Base-by-base conservation (phyloP, 2,888 invertebrate genomes). In the Caenorhabditis angaria region DNA sequence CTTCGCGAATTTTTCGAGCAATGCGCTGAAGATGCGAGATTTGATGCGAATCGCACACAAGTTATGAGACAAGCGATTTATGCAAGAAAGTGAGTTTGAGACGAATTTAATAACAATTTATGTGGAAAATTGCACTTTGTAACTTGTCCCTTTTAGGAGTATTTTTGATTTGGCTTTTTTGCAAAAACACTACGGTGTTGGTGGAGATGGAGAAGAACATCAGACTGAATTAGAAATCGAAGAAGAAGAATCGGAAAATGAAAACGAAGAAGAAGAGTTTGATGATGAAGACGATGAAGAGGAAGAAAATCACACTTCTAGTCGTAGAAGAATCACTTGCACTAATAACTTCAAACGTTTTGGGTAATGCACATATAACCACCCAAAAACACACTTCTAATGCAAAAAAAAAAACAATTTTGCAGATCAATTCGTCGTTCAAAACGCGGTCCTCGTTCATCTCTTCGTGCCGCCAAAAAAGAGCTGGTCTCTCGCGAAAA, bases 1-100 rank as follows among this genome's bases (percentile, higher is more conserved):
- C 84, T 89, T n/a, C 88, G 88, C 87, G 89, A 85, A 65, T 89
- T 89, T 82, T 89, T 89, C 86, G 89, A 89, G 68, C 88, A 88
- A 61, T 83, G 89, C n/a, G 89, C 88, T 2, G 85, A 88, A 76
- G 89, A 89, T 63, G 88, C 89, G 0, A 84, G 88, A 60, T 76
- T 89, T 32, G 89, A 89, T 65, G 88, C 89, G 27, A 88, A 89
- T 70, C 88, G 73, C 0, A 76, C 80, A 10, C 77, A 77, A 24
- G 77, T 80, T 32, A 80, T 80, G 80, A 32, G 80, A 50, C 68
- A 80, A 18, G 80, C 80, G 3, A 65, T 80, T 2, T 80, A 80
- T 35, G 80, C 80, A 20, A 76, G 80, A 61, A 80, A 77, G 77
- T 80, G 28, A 66, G 77, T 71, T 56, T n/a, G n/a, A n/a, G n/a